Percentiles rank a stretch among this genome's conserved stretches.
phyloP scores from a whole-genome alignment of 2,888 invertebrate genomes.

The Dastarcus helophoroides region DNA sequence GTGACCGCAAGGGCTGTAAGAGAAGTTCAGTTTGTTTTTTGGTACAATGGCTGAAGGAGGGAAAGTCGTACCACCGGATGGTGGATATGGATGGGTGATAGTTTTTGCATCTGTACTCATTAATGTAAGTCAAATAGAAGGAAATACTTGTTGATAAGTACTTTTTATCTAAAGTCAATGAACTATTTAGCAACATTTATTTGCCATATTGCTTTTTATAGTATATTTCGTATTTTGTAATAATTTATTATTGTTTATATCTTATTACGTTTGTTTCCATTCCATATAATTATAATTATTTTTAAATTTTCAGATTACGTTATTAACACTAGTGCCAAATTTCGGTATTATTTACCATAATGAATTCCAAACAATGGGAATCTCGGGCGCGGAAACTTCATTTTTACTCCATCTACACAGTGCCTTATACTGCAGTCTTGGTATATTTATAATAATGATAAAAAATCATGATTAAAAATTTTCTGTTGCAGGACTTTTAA shows the following conservation, averaged over 20 bases:
- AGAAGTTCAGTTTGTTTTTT: too few species aligned
- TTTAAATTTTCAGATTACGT: constrained; percentile 27
- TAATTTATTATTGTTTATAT: too few species aligned
- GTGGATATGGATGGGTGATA: constrained; percentile 1
- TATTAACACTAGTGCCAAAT: constrained; percentile 34
- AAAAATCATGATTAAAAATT: background rate
- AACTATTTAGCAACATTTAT: too few species aligned
- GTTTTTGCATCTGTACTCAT: background rate
- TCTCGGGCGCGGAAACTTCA: constrained; percentile 34
- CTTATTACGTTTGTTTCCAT: too few species aligned
- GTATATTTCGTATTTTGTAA: too few species aligned
- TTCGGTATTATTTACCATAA: constrained; percentile 37
- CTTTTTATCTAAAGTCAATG: too few species aligned
- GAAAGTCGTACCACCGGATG: background rate
- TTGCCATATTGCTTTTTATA: too few species aligned
- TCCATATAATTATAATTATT: background rate
- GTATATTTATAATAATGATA: constrained; percentile 20
- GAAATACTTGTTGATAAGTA: too few species aligned
- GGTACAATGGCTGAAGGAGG: too few species aligned
- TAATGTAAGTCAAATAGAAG: too few species aligned
- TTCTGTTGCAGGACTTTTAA: constrained; percentile 31
- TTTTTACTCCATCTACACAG: constrained; percentile 36
- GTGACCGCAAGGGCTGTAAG: too few species aligned
- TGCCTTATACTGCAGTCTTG: constrained; percentile 34
- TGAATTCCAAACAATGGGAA: constrained; percentile 30